These are phyloP conservation scores for Argynnis bischoffii DNA, from an alignment of 2,888 invertebrate species.

Conservation along the genomic window DNA sequence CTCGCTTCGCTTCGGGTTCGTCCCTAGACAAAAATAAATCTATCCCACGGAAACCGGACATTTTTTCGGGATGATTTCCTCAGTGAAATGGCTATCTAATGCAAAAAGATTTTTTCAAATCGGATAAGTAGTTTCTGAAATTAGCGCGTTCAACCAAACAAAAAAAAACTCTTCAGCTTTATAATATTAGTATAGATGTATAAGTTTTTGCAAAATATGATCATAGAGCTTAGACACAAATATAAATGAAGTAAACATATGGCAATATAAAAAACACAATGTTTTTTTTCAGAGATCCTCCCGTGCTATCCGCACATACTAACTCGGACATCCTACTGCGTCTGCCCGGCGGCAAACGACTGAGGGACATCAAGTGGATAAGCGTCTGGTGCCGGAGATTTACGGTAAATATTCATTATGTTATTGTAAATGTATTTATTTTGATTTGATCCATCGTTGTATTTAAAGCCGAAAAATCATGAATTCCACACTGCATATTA, in stretches of 20 bases:
- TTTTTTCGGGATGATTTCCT: too few species aligned
- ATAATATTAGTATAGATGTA: too few species aligned
- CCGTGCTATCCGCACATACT: conserved; percentile 87
- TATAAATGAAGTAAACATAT: background rate
- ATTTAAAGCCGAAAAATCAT: background rate
- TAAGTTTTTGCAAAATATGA: too few species aligned
- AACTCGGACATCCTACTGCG: conserved; percentile 91
- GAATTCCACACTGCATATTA: background rate
- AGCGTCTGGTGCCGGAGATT: conserved; percentile 96
- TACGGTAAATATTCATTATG: conserved; percentile 85
- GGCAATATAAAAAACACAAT: background rate
- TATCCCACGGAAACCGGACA: too few species aligned
- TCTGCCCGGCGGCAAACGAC: conserved; percentile 91
- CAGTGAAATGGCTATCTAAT: too few species aligned
- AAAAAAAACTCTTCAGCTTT: too few species aligned
- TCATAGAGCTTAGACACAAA: too few species aligned
- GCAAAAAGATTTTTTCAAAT: too few species aligned
- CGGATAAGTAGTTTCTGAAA: too few species aligned
- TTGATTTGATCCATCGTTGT: background rate
- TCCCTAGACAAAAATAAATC: too few species aligned
- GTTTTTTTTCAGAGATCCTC: conserved; percentile 86
- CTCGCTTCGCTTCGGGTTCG: too few species aligned
- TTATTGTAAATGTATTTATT: background rate
- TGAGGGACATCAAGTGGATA: conserved; percentile 94
- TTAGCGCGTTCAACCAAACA: too few species aligned